Conservation (phyloP, 2,113 vertebrate genomes). For the Tapirus terrestris region DNA sequence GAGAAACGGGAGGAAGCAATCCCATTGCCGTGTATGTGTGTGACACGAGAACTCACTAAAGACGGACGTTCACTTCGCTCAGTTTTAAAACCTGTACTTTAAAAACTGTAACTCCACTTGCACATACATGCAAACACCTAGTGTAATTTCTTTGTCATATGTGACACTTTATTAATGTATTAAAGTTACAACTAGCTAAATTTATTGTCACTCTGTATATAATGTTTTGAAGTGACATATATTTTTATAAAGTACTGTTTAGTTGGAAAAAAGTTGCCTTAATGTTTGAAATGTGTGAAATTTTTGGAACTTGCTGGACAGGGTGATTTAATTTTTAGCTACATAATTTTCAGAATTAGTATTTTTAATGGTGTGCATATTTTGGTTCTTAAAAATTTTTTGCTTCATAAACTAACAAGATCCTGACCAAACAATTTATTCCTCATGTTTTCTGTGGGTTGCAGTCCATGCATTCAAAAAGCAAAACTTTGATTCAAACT, state of each 20-base stretch:
- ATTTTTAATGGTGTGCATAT: conserved; percentile 82
- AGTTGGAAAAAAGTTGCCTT: conserved; percentile 91
- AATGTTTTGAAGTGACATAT: conserved; percentile 92
- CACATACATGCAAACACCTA: conserved; percentile 86
- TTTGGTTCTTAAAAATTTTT: conserved; percentile 75
- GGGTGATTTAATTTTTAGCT: conserved; percentile 86
- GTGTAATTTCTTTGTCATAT: conserved; percentile 86
- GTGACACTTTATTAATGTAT: conserved; percentile 89
- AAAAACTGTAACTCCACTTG: conserved; percentile 84
- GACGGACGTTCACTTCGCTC: conserved; percentile 94
- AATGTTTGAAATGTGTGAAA: conserved; percentile 88
- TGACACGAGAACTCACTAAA: conserved; percentile 95
- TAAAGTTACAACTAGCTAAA: conserved; percentile 88
- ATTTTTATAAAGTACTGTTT: conserved; percentile 91
- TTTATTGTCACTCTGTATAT: conserved; percentile 90
- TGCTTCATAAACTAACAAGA: conserved; percentile 75
- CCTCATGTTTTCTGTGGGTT: conserved; percentile 73
- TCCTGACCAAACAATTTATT: conserved; percentile 83
- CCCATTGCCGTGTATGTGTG: conserved; percentile 97
- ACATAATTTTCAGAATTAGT: conserved; percentile 80
- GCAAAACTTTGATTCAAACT: conserved; percentile 70
- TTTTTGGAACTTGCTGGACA: conserved; percentile 88
- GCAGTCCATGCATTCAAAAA: conserved; percentile 74
- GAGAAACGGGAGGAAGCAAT: conserved; percentile 94
- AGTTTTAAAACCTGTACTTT: conserved; percentile 94